phyloP scores from a whole-genome alignment of 2,888 invertebrate species.

The Lissonota sp. region DNA sequence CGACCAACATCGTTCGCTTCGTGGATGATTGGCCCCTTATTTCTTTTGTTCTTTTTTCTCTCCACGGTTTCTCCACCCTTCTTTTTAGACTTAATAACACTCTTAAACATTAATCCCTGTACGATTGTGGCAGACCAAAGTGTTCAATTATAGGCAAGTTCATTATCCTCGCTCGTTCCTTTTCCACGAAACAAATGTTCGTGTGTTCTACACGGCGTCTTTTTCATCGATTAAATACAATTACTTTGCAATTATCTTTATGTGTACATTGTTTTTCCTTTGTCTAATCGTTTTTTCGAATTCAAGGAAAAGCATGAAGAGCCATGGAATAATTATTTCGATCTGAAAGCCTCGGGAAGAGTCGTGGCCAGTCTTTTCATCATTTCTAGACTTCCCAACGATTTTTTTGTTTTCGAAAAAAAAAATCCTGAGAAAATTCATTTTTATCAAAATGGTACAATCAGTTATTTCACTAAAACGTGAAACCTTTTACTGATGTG shows the following conservation, averaged over 20 bases:
- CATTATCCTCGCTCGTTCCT: slow-evolving; percentile 28
- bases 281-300: slow-evolving; percentile 13
- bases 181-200: slow-evolving; percentile 13
- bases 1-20: slow-evolving; percentile 8
- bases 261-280: slow-evolving; percentile 14
- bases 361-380: slow-evolving; percentile 46
- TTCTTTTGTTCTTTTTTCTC: slow-evolving; percentile 12
- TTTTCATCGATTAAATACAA: slow-evolving; percentile 39
- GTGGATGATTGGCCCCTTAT: slow-evolving; percentile 29
- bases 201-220: slow-evolving; percentile 23
- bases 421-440: no score
- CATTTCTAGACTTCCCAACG: no score
- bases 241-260: slow-evolving; percentile 54
- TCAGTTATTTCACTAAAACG: no score
- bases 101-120: slow-evolving; percentile 74
- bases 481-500: no score
- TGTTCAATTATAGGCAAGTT: slow-evolving; percentile 31
- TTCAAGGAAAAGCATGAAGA: slow-evolving; percentile 53
- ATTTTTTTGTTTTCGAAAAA: no score
- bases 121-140: slow-evolving; percentile 21
- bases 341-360: slow-evolving; percentile 48
- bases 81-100: slow-evolving; percentile 73
- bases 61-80: slow-evolving; percentile 34
- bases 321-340: slow-evolving; percentile 63
- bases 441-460: no score